Conservation (phyloP, 2,113 vertebrate genomes). For the Prunella fulvescens region DNA sequence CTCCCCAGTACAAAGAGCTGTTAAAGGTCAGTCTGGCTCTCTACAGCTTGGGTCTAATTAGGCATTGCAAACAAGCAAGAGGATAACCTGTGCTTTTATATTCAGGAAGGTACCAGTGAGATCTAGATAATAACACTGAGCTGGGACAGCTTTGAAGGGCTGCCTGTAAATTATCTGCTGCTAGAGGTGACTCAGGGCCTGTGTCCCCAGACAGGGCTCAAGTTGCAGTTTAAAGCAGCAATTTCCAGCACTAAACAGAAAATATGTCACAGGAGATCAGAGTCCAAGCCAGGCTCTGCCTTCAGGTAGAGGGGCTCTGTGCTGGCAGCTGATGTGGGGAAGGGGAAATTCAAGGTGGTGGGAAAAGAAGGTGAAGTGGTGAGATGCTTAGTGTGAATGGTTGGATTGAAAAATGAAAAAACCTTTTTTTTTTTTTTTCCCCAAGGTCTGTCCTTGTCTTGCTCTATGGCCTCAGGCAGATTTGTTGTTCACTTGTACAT, state of each 20-base stretch:
- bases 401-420: neutral
- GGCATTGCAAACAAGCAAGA: neutral
- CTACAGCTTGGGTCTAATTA: neutral
- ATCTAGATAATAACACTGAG: neutral
- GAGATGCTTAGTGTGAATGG: neutral
- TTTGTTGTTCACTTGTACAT: neutral
- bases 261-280: neutral
- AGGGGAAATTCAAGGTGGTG: neutral
- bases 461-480: neutral
- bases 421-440: rapidly evolving
- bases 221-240: neutral
- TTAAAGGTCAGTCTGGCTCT: neutral
- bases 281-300: neutral
- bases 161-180: neutral
- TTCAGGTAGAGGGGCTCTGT: neutral
- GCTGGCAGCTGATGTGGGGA: neutral
- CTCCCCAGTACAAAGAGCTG: neutral
- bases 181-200: neutral
- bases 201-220: neutral
- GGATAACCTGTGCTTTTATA: neutral
- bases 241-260: neutral
- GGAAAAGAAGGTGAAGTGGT: neutral
- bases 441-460: neutral
- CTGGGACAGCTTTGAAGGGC: neutral
- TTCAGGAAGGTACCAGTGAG: neutral